Base-by-base conservation (phyloP, 2,888 invertebrate species). In the Cataglyphis cursor region DNA sequence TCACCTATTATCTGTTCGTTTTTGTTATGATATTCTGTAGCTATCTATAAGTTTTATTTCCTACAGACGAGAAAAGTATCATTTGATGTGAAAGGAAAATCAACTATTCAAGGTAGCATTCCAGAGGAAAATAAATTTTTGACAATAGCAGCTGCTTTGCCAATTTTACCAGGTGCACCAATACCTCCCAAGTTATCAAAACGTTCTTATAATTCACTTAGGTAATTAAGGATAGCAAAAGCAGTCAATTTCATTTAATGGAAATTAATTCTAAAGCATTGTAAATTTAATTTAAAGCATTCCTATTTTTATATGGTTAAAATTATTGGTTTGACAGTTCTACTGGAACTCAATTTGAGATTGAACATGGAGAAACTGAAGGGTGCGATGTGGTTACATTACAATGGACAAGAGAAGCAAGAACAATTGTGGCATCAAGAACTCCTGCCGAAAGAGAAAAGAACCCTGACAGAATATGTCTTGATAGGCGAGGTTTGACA, bases 391-490 rank as follows among this genome's bases (percentile, higher is more conserved):
- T 94, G 85, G 92, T 95, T 89, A 91, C 91, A 68, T 89, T 95
- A 85, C 93, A 94, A 92, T 96, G 97, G 94, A 96, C 96, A 78
- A 96, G 96, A 89, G 96, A 96, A 57, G 96, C 97, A 94, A 97
- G 96, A 88, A 96, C 96, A 92, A 95, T 97, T 86, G 97, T 97
- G 93, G 96, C 98, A 87, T 96, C 96, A 86, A 96, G 98, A 90
- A 96, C 96, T 89, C 95, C 96, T 90, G 97, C 97, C 93, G 98
- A 98, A 93, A 97, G 97, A 94, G 97, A 97, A 92, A 97, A 97
- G 92, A 96, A 98, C 93, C 98, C 98, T 18, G 99, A 99, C 94
- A 96, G 98, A 92, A 98, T 99, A 92, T 98, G 98, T 93, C 96
- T 99, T 81, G 99, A 99, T 95, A 96, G 98, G 92, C 95, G 97